Percentiles rank a stretch among this genome's conserved stretches.
phyloP scores from a whole-genome alignment of 1,140 invertebrate genomes.

The Ylistrum balloti region DNA sequence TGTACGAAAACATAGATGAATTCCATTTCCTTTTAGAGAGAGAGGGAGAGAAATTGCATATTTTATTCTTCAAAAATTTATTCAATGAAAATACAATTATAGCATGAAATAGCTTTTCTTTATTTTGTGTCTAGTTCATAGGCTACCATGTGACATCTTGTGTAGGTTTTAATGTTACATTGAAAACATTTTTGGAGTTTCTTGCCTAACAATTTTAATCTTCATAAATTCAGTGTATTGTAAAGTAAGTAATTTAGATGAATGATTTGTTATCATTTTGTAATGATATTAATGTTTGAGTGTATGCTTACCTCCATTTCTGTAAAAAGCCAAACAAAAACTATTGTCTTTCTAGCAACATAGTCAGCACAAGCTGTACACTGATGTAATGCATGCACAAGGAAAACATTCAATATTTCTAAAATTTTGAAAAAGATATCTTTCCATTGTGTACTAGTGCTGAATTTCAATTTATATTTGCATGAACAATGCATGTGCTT shows the following conservation, averaged over 20 bases:
- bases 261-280: neutral
- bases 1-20: no score
- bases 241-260: neutral
- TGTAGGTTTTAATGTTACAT: neutral
- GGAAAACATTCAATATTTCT: neutral
- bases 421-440: neutral
- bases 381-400: neutral
- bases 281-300: neutral
- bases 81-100: no score
- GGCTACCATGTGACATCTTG: no score
- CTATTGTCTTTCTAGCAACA: neutral
- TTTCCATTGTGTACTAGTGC: neutral
- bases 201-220: neutral
- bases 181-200: neutral
- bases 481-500: conserved; percentile 33
- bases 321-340: neutral
- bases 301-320: neutral
- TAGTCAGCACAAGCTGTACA: neutral
- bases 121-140: no score
- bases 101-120: no score
- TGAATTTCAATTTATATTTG: neutral
- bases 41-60: no score
- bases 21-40: no score
- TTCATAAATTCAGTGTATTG: neutral
- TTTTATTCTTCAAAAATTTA: no score